Base-by-base conservation (phyloP, 2,888 invertebrate genomes). In the Xestia ashworthii region DNA sequence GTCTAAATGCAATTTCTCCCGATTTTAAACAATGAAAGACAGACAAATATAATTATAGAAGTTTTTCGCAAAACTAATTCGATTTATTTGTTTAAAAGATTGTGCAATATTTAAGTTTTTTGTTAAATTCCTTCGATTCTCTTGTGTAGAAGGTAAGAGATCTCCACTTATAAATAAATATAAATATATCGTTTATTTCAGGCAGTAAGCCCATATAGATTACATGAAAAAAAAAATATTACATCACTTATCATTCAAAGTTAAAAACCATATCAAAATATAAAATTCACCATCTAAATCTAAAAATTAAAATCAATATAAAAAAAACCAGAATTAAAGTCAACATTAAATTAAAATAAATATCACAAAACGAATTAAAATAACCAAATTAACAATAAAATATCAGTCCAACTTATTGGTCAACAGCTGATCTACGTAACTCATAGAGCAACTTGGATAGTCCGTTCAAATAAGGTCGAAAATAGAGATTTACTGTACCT, bases 401-500 rank as follows among this genome's bases (percentile, higher is more conserved):
- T n/a, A n/a, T n/a, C n/a, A n/a, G n/a, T n/a, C n/a, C n/a, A n/a
- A n/a, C n/a, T n/a, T n/a, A n/a, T n/a, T n/a, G 22, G 50, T 19
- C 50, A 53, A 22, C 50, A 53, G 22, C 19, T 5, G 50, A 1
- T 25, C 14, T 14, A 58, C 14, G 25, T 58, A 25, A 14, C 12
- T 25, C 14, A 58, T 12, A 14, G 3, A 25, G 25, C 58, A 5
- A 60, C 32, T 8, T 16, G 8, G 16, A 8, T 16, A 16, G 32
- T 0, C 16, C 0, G 0, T 46, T 11, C 9, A 50, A 0, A 32
- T 44, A 71, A 71, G 46, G 25, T 32, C 5, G 1, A 48, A 50
- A 70, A 38, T 44, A 38, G 0, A 32, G 1, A 50, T 48, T 66
- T 22, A 32, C 32, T 4, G 6, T 83, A 98, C 98, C 98, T 86